Evolutionary conservation across 2,797 vertebrate genomes (phyloP).

Genomic region (Mormyrops attenuatus): DNA sequence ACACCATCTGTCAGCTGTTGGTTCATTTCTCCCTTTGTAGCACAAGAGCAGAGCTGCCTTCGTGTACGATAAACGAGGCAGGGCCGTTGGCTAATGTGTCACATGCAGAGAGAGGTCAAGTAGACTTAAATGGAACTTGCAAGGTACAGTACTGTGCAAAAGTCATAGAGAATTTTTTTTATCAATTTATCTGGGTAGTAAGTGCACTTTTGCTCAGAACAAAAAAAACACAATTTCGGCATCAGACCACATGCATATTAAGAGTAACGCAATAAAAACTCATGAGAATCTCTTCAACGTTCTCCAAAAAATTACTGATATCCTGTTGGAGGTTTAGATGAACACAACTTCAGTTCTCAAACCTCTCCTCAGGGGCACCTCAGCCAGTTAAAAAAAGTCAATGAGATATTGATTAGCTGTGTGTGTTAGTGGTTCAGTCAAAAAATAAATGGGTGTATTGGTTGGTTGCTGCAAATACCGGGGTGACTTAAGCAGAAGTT

Average conservation of each 20-base stretch:
- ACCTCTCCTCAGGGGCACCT: not conserved
- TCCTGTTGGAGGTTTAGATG: not conserved
- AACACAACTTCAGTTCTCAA: not conserved
- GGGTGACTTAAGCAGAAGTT: not conserved
- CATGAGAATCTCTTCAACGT: not conserved
- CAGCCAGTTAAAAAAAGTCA: not conserved
- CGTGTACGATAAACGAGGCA: slow-evolving; percentile 30
- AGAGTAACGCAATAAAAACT: not conserved
- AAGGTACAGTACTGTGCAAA: not conserved
- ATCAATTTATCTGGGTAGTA: not conserved
- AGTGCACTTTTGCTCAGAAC: not conserved
- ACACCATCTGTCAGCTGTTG: slow-evolving; percentile 37
- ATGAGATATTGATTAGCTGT: not conserved
- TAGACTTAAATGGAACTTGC: slow-evolving; percentile 1
- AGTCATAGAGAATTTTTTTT: not conserved
- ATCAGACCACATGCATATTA: not conserved
- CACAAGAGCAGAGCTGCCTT: slow-evolving; percentile 23
- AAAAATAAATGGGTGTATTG: not conserved
- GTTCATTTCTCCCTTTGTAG: slow-evolving; percentile 44
- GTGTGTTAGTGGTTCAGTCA: not conserved
- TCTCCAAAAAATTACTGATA: not conserved
- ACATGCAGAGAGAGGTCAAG: slow-evolving; percentile 21
- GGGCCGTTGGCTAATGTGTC: slow-evolving; percentile 46
- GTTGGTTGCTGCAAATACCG: not conserved
- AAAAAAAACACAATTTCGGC: not conserved